Conservation (phyloP, 2,113 vertebrate genomes). For the Geothlypis trichas region DNA sequence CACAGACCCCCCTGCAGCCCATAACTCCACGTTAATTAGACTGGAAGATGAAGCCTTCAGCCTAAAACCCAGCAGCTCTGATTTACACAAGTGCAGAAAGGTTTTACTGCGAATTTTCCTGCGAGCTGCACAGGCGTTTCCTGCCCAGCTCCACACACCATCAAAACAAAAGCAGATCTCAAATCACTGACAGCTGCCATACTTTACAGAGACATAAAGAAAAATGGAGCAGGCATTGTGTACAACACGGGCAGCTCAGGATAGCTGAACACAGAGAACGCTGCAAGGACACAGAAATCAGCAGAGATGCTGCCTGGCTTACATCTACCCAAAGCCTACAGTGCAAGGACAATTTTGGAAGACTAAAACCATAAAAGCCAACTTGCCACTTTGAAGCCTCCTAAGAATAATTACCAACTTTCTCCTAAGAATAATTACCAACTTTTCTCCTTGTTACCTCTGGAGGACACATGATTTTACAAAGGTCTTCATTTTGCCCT, state of each 20-base stretch:
- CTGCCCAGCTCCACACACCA: not conserved
- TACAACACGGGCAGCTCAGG: fast-evolving
- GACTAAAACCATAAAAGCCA: not conserved
- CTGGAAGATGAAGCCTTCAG: constrained; percentile 2
- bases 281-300: not conserved
- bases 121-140: not conserved
- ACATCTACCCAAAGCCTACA: not conserved
- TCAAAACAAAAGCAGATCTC: constrained; percentile 18
- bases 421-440: not conserved
- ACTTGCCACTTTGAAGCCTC: not conserved
- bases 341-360: not conserved
- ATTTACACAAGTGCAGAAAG: not conserved
- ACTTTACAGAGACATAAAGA: constrained; percentile 8
- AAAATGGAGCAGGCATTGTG: not conserved
- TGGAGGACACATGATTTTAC: not conserved
- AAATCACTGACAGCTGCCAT: constrained; percentile 3
- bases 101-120: not conserved
- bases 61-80: not conserved
- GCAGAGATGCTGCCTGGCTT: not conserved
- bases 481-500: fast-evolving
- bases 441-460: not conserved
- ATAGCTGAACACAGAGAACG: not conserved
- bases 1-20: not conserved
- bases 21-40: not conserved
- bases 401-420: not conserved